Evolutionary conservation across 2,113 vertebrate species (phyloP), one percentile per base, ranked within the genome.

Genomic region (Centropus bengalensis): DNA sequence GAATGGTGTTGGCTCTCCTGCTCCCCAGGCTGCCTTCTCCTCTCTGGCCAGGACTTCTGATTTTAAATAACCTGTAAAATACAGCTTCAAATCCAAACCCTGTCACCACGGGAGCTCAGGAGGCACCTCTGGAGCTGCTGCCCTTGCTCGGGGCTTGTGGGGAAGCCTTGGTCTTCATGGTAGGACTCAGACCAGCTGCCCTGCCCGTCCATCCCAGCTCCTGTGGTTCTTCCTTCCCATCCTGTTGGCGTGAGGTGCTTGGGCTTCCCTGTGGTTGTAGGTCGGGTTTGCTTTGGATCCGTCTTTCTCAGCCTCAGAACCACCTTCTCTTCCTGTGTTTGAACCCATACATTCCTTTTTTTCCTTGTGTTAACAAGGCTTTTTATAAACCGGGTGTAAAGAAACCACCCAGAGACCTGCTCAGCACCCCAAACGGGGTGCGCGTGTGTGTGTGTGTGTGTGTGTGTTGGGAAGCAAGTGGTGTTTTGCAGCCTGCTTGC

Each of bases 401-500:
- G 82, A 70, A 42, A 42, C 36, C 47, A 13, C 80, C 30, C 47
- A 56, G 52, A 38, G 54, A 38, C 4, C 30, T 38, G 11, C 28
- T 15, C 20, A 33, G 27, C 3, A 16, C 55, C 32, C 14, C 12
- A 60, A 23, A 19, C 2, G 26, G 70, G 51, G 52, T 15, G 85
- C 36, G 85, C 54, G 30, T 13, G 52, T 14, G 1, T 10, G 27
- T 18, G 67, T 28, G n/a, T n/a, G n/a, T 58, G 30, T 13, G 52
- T 14, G 1, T 10, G 27, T 18, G 67, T 28, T 1, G 82, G 86
- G 92, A 71, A 47, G 44, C 1, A 0, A 4, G 49, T 1, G 15
- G 36, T 86, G 90, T 82, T 86, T 92, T 88, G 78, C 82, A 94
- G 42, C 90, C 90, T 68, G 67, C 36, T 77, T 71, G 68, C 82